Conservation (phyloP, 2,888 invertebrate genomes). For the Macrosiphum euphorbiae region DNA sequence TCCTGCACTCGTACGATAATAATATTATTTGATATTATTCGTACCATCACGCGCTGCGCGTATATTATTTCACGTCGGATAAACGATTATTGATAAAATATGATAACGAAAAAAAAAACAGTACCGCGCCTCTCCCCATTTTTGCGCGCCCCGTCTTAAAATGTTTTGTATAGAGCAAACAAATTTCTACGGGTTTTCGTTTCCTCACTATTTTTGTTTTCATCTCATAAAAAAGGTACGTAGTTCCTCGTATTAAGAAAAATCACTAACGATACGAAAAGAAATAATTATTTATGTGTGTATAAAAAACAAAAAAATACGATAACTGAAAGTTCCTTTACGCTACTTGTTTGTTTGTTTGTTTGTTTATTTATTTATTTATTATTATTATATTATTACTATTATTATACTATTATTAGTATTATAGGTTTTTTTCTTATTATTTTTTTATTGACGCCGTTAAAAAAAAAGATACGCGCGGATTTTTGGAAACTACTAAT, state of each 20-base stretch:
- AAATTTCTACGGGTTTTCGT: not conserved
- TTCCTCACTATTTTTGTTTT: constrained; percentile 15
- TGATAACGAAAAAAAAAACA: not conserved
- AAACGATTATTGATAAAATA: not conserved
- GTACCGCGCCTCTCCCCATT: constrained; percentile 30
- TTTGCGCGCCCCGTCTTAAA: constrained; percentile 21
- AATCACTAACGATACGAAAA: constrained; percentile 46
- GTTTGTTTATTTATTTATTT: constrained; percentile 41
- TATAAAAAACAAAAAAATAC: constrained; percentile 54
- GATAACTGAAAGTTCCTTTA: constrained; percentile 64
- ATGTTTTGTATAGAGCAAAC: not conserved
- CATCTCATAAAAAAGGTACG: constrained; percentile 54
- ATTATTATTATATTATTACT: constrained; percentile 45
- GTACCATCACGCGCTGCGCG: not conserved
- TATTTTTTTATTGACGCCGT: constrained; percentile 42
- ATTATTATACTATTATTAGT: constrained; percentile 12
- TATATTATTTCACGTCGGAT: not conserved
- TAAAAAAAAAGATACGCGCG: constrained; percentile 25
- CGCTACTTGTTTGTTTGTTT: constrained; percentile 61
- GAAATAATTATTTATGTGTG: constrained; percentile 44
- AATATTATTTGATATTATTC: not conserved
- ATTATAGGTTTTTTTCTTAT: constrained; percentile 22
- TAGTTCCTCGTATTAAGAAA: constrained; percentile 58
- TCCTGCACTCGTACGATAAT: not conserved
- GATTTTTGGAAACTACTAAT: constrained; percentile 55